A percentile compares a stretch with the other conserved stretches of the same genome.
These are phyloP conservation scores for Erannis defoliaria DNA, from an alignment of 2,888 invertebrate species.

Conservation along the genomic window DNA sequence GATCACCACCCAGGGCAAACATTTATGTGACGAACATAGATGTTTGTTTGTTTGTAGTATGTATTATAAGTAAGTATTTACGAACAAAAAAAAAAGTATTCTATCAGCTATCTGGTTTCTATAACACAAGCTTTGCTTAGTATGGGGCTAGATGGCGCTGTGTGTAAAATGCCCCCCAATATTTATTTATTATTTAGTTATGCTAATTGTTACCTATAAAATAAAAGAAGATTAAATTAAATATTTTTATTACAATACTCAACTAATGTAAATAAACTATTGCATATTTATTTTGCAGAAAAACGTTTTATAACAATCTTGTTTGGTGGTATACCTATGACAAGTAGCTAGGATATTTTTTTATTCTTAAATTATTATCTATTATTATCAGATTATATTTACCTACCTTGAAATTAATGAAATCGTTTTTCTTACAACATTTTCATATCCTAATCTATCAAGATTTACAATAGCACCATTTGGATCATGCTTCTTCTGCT, in stretches of 20 bases:
- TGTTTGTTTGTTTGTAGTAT: no score
- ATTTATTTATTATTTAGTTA: no score
- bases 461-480: slow-evolving; percentile 65
- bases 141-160: background rate
- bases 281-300: slow-evolving; percentile 15
- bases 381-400: background rate
- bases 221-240: slow-evolving; percentile 14
- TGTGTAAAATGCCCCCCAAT: no score
- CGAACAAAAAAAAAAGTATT: no score
- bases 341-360: background rate
- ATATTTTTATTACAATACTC: slow-evolving; percentile 40
- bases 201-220: no score
- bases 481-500: slow-evolving; percentile 59
- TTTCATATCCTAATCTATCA: background rate
- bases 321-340: slow-evolving; percentile 8
- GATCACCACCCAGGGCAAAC: no score
- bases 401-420: background rate
- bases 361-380: background rate
- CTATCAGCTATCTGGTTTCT: no score
- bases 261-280: slow-evolving; percentile 39
- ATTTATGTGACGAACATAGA: no score
- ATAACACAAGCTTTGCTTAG: background rate
- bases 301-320: slow-evolving; percentile 3
- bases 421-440: background rate
- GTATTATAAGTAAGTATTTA: no score